Evolutionary conservation across 1,140 invertebrate species (phyloP).

Genomic region (Lordiphosa collinella): DNA sequence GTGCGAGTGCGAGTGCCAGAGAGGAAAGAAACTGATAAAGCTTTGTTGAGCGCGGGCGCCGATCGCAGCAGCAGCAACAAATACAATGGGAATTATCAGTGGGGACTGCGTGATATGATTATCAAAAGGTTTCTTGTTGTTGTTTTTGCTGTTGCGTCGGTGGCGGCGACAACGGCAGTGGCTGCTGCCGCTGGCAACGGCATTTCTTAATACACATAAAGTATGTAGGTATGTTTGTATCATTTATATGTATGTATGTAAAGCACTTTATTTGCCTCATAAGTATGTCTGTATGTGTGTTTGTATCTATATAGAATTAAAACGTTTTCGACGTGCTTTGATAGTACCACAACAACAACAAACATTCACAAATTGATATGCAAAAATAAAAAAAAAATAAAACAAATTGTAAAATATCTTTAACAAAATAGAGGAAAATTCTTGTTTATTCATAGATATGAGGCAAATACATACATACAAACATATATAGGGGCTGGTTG

Average conservation of each 20-base stretch:
- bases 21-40: constrained; percentile 45
- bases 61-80: constrained; percentile 41
- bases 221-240: not conserved
- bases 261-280: not conserved
- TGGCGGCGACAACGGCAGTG: constrained; percentile 4
- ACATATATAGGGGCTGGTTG: no score
- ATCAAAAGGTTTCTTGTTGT: constrained; percentile 64
- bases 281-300: not conserved
- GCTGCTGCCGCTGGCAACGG: constrained; percentile 42
- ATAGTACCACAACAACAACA: constrained; percentile 16
- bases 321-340: constrained; percentile 33
- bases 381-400: no score
- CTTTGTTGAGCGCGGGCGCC: constrained; percentile 13
- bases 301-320: constrained; percentile 2
- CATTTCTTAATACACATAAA: constrained; percentile 51
- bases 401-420: no score
- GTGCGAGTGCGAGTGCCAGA: not conserved
- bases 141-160: constrained; percentile 27
- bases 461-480: no score
- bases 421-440: no score
- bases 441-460: no score
- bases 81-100: constrained; percentile 75
- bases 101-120: constrained; percentile 72
- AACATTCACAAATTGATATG: no score
- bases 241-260: constrained; percentile 1